A percentile compares a stretch with the other conserved stretches of the same genome.
phyloP scores from a whole-genome alignment of 92 coral and sea anemone species.

The Epizoanthus rinbou region DNA sequence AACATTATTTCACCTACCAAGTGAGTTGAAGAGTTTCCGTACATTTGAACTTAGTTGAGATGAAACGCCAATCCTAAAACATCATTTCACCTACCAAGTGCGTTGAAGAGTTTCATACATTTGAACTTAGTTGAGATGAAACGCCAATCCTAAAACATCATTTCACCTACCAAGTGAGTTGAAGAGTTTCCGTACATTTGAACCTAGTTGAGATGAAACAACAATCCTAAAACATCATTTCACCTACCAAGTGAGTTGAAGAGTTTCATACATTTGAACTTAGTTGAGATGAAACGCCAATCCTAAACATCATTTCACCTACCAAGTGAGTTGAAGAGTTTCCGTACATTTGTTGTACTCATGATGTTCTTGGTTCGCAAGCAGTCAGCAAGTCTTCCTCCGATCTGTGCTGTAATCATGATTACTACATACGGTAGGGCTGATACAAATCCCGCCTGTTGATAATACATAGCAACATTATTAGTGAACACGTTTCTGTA shows the following conservation, averaged over 20 bases:
- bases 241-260: slow-evolving; percentile 82
- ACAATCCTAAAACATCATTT: background rate
- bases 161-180: slow-evolving; percentile 76
- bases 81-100: too few species aligned
- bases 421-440: slow-evolving; percentile 91
- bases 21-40: slow-evolving; percentile 77
- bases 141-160: background rate
- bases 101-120: too few species aligned
- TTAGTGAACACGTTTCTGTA: background rate
- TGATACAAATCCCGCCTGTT: slow-evolving; percentile 93
- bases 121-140: too few species aligned
- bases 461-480: background rate
- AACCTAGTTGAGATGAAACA: too few species aligned
- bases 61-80: too few species aligned
- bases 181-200: slow-evolving; percentile 82
- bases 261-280: slow-evolving; percentile 74
- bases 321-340: slow-evolving; percentile 83
- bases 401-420: slow-evolving; percentile 76
- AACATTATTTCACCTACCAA: slow-evolving; percentile 60
- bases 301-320: slow-evolving; percentile 17
- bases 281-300: too few species aligned
- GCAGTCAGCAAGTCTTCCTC: slow-evolving; percentile 84
- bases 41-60: slow-evolving; percentile 46
- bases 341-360: slow-evolving; percentile 82
- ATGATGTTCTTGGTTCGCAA: slow-evolving; percentile 62